Evolutionary conservation across 1,140 invertebrate species (phyloP), one percentile per base, ranked within the genome.

Genomic region (Pectinophora gossypiella): DNA sequence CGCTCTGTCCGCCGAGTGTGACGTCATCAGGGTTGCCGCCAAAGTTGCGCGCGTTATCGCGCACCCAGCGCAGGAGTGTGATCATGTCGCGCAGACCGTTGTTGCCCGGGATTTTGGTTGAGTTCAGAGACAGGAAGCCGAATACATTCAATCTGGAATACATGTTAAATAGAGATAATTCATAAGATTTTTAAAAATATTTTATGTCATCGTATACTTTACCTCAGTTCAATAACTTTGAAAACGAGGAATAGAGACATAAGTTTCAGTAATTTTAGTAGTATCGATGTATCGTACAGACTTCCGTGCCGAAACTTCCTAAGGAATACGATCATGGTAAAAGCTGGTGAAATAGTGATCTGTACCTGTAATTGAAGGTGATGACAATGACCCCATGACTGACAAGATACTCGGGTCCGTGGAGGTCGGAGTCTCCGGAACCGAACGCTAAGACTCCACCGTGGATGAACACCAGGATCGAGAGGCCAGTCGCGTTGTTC

Each of bases 371-470:
- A 60, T 94, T 93, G 12, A 93, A 86, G 0, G 91, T 92, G 2
- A 94, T 92, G n/a, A 94, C 82, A 0, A 94, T 89, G 2, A 95
- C 86, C 19, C 90, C 88, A 36, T 92, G 89, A 19, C 88, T 81
- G 5, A 92, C 71, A 2, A 95, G 74, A 51, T 91, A 91, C 55
- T 93, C 91, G 0, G 92, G 91, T 0, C 91, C 90, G 60, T 92
- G 89, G 0, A 89, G 57, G 19, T 88, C 85, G 0, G 84, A 65
- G 51, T 89, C 87, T 2, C 89, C 89, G 2, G 89, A 90, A 7
- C 93, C 93, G 50, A 85, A 86, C 0, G 88, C 83, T 61, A 94
- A 94, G n/a, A 89, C 90, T 6, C 95, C 95, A 0, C 94, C 94
- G 74, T 95, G 92, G 3, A 96, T 88, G 87, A 91, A 96, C 3